Conservation (phyloP, 2,113 vertebrate genomes). For the Ovibos moschatus region DNA sequence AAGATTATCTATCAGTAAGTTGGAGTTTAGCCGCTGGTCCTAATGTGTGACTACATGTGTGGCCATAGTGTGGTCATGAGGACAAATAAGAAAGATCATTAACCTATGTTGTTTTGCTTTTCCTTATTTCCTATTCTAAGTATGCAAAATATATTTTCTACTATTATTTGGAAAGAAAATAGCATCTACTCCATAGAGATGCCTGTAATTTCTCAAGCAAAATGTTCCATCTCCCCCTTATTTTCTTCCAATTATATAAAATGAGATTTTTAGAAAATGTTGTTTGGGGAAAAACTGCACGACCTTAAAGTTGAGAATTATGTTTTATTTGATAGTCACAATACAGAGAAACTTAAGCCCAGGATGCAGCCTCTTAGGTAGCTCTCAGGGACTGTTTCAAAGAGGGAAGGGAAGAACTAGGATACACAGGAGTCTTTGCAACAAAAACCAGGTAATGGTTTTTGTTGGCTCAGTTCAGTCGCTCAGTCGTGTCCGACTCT, state of each 20-base stretch:
- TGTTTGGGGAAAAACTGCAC: neutral
- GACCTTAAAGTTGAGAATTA: neutral
- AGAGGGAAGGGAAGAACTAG: neutral
- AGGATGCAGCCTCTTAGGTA: neutral
- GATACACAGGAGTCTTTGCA: neutral
- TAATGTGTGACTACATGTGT: rapidly evolving
- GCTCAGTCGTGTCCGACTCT: too few species aligned
- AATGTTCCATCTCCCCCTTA: neutral
- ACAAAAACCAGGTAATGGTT: neutral
- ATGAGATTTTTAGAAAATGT: neutral
- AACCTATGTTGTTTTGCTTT: neutral
- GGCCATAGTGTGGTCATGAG: neutral
- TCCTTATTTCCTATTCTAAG: neutral
- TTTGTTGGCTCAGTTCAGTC: neutral
- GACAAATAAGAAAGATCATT: neutral
- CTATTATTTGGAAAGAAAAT: neutral
- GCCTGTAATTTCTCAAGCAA: neutral
- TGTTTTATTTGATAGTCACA: neutral
- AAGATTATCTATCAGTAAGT: neutral
- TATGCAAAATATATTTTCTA: neutral
- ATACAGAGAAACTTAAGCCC: neutral
- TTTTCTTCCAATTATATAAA: neutral
- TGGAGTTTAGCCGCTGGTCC: neutral
- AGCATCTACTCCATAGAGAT: neutral
- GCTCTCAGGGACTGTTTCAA: neutral